These are phyloP conservation scores for Apis dorsata DNA, from an alignment of 1,140 invertebrate species.

Conservation along the genomic window DNA sequence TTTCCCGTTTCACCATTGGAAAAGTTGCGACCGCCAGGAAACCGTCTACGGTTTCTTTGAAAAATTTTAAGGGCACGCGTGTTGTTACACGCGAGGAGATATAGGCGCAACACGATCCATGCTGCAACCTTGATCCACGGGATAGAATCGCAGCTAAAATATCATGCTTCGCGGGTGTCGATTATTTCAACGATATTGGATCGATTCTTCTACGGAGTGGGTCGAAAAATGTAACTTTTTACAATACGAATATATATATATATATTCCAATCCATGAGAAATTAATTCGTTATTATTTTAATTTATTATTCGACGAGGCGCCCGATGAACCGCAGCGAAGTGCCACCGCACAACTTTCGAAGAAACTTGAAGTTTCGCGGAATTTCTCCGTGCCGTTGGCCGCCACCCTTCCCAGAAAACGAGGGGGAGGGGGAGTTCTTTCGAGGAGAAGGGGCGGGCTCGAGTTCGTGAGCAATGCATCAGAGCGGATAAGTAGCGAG, in stretches of 20 bases:
- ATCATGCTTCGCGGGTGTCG: too few relatives aligned
- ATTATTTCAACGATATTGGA: too few relatives aligned
- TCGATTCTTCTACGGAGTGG: too few relatives aligned
- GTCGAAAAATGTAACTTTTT: too few relatives aligned
- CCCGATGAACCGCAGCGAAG: conserved; percentile 60
- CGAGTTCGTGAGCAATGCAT: conserved; percentile 57
- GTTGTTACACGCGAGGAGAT: too few relatives aligned
- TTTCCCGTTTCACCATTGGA: conserved; percentile 33
- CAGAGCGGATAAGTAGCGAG: conserved; percentile 60
- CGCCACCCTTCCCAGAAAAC: conserved; percentile 49
- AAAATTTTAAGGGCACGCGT: conserved; percentile 55
- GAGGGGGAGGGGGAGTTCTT: conserved; percentile 9
- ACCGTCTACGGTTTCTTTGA: conserved; percentile 49
- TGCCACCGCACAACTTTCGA: conserved; percentile 58
- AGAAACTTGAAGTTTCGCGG: conserved; percentile 59
- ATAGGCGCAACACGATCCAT: conserved; percentile 42
- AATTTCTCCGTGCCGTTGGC: conserved; percentile 57
- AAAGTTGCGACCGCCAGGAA: conserved; percentile 55
- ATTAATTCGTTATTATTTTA: conserved; percentile 41
- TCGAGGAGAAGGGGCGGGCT: not conserved
- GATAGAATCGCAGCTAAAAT: conserved; percentile 20
- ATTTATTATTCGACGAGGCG: conserved; percentile 50
- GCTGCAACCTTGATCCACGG: conserved; percentile 39
- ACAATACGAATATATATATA: too few relatives aligned
- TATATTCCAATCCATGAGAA: not conserved